A percentile compares a stretch with the other conserved stretches of the same genome.
Conservation (phyloP, 2,113 vertebrate genomes). For the Rynchops niger region DNA sequence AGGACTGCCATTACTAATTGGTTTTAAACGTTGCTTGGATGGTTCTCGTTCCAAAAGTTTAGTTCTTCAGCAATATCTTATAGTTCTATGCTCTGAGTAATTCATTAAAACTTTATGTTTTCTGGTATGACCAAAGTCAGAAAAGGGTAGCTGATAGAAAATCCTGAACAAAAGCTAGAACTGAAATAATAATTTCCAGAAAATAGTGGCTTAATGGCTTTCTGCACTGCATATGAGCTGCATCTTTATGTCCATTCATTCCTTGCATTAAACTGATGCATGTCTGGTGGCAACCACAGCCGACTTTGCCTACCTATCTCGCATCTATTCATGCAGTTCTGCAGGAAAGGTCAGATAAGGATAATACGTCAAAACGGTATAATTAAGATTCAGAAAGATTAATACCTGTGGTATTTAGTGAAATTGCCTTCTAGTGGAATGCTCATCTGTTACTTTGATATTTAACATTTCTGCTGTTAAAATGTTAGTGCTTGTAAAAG, state of each 20-base stretch:
- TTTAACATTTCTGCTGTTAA: conserved; percentile 80
- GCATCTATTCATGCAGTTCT: conserved; percentile 56
- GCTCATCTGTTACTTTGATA: conserved; percentile 84
- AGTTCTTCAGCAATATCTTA: conserved; percentile 4
- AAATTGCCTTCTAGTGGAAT: conserved; percentile 81
- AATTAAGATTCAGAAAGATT: conserved; percentile 85
- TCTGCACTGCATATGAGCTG: conserved; percentile 4
- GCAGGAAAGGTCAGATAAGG: conserved; percentile 77
- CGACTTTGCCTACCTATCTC: conserved; percentile 28
- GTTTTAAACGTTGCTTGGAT: conserved; percentile 61
- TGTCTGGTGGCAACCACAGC: neutral
- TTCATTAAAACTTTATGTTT: conserved; percentile 6
- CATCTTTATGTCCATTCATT: neutral
- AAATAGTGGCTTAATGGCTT: neutral
- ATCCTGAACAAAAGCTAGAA: neutral
- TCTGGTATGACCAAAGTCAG: neutral
- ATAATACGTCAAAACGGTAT: conserved; percentile 80
- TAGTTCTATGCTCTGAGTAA: neutral
- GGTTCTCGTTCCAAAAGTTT: conserved; percentile 56
- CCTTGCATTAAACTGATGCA: neutral
- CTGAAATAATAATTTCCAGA: neutral
- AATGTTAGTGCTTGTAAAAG: conserved; percentile 77
- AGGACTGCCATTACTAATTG: conserved; percentile 74
- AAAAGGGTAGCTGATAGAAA: neutral
- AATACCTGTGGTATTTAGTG: conserved; percentile 83